Base-by-base conservation (phyloP, 2,113 vertebrate species). In the Echinops telfairi region DNA sequence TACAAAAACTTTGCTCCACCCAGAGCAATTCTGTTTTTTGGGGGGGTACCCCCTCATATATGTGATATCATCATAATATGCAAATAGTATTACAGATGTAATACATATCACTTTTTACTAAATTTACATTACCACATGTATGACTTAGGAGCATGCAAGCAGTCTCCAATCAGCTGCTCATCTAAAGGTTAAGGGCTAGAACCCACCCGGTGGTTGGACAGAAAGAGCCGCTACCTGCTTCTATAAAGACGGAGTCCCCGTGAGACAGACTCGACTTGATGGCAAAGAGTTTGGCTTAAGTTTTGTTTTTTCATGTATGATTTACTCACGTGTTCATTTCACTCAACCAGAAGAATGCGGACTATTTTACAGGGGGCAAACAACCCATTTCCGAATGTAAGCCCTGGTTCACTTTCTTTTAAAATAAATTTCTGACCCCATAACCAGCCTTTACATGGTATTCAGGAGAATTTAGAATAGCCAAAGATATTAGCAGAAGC, bases 371-470 rank as follows among this genome's bases (percentile, higher is more conserved):
- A 92, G 12, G 66, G 7, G 68, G 75, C 38, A 96, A 92, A 90
- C 47, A 11, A 36, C 36, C 53, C n/a, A 68, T 71, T 93, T 93
- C 27, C 82, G 58, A 82, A 81, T 83, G 82, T 83, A 92, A 83
- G 9, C 87, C 88, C 60, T 38, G 4, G 12, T 43, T 92, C 29
- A 73, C 36, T 90, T 93, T 53, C 36, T 90, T 93, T 86, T 57
- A 77, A 92, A 89, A 87, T 88, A 87, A 91, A 17, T 10, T 85
- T 4, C 83, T 91, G 40, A 40, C n/a, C 83, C 91, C n/a, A 85
- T n/a, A 71, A 53, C 38, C 47, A 83, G 58, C 16, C 23, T 62
- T 87, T 71, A 62, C 23, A 25, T 11, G 33, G 29, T 8, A 2
- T 91, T 70, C 84, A 23, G 25, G 16, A 86, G 43, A 89, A 95